Evolutionary conservation across 2,888 invertebrate genomes (phyloP).

Genomic region (Ptilodon capucinus): DNA sequence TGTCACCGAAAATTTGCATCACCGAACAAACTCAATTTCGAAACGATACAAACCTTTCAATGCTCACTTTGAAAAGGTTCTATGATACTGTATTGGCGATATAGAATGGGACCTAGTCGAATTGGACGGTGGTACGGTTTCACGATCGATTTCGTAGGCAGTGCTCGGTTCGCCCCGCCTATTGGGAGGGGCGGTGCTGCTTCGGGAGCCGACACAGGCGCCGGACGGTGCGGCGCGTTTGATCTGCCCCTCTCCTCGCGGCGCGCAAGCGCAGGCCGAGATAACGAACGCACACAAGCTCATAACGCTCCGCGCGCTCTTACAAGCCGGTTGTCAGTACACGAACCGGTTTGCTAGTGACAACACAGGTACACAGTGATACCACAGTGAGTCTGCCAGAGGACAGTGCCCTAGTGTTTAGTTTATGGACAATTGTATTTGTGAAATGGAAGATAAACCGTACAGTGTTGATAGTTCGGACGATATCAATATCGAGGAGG

Average conservation of each 20-base stretch:
- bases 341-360: conserved; percentile 74
- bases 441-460: conserved; percentile 78
- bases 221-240: conserved; percentile 72
- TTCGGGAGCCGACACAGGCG: conserved; percentile 77
- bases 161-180: conserved; percentile 74
- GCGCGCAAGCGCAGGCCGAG: conserved; percentile 62
- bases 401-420: conserved; percentile 67
- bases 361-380: conserved; percentile 64
- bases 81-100: conserved; percentile 10
- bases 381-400: conserved; percentile 53
- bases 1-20: conserved; percentile 79
- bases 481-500: conserved; percentile 77
- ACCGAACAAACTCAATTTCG: conserved; percentile 40
- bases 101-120: conserved; percentile 48
- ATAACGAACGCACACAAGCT: conserved; percentile 76
- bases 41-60: conserved; percentile 42
- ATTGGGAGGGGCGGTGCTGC: conserved; percentile 74
- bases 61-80: conserved; percentile 51
- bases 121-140: conserved; percentile 39
- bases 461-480: conserved; percentile 80
- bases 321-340: conserved; percentile 75
- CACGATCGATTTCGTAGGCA: conserved; percentile 77
- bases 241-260: conserved; percentile 61
- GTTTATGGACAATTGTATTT: conserved; percentile 60
- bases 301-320: conserved; percentile 79